Evolutionary conservation across 2,797 vertebrate genomes (phyloP), one percentile per base, ranked within the genome.

Genomic region (Labeo calbasu): DNA sequence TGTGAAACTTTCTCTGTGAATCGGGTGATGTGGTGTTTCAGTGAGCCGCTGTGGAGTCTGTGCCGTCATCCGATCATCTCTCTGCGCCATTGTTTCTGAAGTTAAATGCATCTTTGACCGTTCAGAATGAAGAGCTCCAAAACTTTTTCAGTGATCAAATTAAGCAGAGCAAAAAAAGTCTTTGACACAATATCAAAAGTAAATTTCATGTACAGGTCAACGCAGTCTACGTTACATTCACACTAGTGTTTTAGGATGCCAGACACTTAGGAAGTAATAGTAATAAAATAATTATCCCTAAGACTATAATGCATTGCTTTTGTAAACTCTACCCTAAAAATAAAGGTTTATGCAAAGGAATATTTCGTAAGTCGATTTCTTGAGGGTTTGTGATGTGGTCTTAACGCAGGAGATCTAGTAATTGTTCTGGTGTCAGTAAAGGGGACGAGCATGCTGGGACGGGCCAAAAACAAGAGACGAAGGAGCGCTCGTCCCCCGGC

Each of bases 401-500:
- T 43, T 7, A 0, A 6, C 59, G 2, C 57, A 63, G 25, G 13
- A 40, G 25, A 36, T 69, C 19, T 69, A 40, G 5, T 21, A 4
- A 10, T 23, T 36, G 48, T 25, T 14, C 66, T 25, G 50, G 36
- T 50, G 13, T 76, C 48, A 32, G 57, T 32, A n/a, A 28, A 59
- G 32, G n/a, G 40, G 65, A 13, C 17, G 28, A 32, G 28, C 28
- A 32, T 32, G 28, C 28, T 32, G n/a, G 40, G 65, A 13, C 13
- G 15, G 50, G 65, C 7, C 23, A 50, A 15, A 65, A 59, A 23
- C 76, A 65, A 32, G 59, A 65, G 57, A 19, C 25, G 57, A 36
- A 77, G 46, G 40, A 7, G 5, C 81, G 32, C 10, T 61, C 25
- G 40, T 87, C 73, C 61, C 77, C 76, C 53, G 68, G 79, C 79